Conservation (phyloP, 1,140 invertebrate genomes). For the Drosophila guanche region DNA sequence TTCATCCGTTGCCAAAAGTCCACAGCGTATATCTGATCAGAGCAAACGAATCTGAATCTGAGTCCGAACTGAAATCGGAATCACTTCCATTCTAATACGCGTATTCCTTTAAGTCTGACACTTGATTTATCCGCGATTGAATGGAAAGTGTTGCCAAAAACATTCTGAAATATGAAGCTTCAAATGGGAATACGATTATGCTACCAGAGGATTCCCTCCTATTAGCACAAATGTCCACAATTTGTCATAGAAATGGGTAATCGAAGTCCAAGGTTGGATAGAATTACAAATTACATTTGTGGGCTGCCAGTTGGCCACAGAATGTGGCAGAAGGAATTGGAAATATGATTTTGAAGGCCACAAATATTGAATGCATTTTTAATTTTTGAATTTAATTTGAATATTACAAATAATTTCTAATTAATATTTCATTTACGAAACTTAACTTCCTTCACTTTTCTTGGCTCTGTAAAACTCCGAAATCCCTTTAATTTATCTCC, state of each 20-base stretch:
- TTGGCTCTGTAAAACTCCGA: too few species aligned
- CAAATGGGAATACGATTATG: conserved; percentile 45
- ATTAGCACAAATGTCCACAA: conserved; percentile 77
- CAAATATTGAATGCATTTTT: too few species aligned
- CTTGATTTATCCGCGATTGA: conserved; percentile 43
- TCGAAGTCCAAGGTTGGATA: conserved; percentile 16
- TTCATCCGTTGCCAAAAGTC: conserved; percentile 55
- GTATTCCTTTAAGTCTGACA: too few species aligned
- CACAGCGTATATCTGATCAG: conserved; percentile 32
- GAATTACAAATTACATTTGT: conserved; percentile 59
- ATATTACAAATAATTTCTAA: too few species aligned
- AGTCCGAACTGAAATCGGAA: conserved; percentile 25
- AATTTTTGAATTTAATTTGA: too few species aligned
- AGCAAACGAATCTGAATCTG: conserved; percentile 6
- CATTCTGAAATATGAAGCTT: conserved; percentile 64
- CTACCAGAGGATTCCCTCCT: conserved; percentile 25
- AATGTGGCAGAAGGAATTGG: too few species aligned
- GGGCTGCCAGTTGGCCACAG: conserved; percentile 16
- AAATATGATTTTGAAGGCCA: too few species aligned
- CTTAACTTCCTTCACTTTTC: too few species aligned
- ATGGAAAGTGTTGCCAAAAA: conserved; percentile 55
- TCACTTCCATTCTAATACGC: conserved; percentile 25
- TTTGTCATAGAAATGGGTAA: conserved; percentile 34
- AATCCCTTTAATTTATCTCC: too few species aligned
- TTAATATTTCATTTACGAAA: too few species aligned